Evolutionary conservation across 2,113 vertebrate species (phyloP).

Genomic region (Nothoprocta pentlandii): DNA sequence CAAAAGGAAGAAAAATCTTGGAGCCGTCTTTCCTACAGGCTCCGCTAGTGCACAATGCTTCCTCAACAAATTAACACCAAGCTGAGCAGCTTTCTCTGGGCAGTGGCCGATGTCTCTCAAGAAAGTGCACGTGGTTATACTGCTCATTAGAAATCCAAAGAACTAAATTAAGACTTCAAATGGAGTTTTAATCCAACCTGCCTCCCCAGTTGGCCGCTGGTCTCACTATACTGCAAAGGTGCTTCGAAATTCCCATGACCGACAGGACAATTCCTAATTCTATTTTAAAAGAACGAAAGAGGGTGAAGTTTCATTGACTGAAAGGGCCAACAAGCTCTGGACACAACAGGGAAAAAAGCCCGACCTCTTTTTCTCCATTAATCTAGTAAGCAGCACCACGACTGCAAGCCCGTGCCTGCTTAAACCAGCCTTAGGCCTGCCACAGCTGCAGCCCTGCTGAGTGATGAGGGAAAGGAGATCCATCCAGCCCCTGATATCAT

Average conservation of each 20-base stretch:
- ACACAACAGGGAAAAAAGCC: not conserved
- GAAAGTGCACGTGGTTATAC: not conserved
- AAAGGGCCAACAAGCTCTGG: not conserved
- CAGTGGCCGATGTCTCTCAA: not conserved
- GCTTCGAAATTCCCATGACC: not conserved
- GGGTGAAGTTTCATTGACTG: not conserved
- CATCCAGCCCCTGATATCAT: no score
- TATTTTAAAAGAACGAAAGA: not conserved
- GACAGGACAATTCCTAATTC: not conserved
- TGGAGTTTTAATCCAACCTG: conserved; percentile 5
- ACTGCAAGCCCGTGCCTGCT: conserved; percentile 1
- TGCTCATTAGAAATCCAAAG: not conserved
- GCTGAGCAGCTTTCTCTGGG: not conserved
- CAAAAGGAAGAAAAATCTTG: not conserved
- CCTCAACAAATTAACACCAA: not conserved
- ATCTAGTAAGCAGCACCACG: conserved; percentile 1
- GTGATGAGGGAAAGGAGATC: not conserved
- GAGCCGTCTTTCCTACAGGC: not conserved
- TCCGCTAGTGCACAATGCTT: not conserved
- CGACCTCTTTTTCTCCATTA: conserved; percentile 11
- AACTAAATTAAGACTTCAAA: conserved; percentile 11
- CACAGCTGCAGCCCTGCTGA: not conserved
- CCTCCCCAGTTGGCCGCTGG: not conserved
- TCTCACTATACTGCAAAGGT: not conserved
- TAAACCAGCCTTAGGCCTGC: not conserved